Base-by-base conservation (phyloP, 2,113 vertebrate genomes). In the Uropsilus gracilis region DNA sequence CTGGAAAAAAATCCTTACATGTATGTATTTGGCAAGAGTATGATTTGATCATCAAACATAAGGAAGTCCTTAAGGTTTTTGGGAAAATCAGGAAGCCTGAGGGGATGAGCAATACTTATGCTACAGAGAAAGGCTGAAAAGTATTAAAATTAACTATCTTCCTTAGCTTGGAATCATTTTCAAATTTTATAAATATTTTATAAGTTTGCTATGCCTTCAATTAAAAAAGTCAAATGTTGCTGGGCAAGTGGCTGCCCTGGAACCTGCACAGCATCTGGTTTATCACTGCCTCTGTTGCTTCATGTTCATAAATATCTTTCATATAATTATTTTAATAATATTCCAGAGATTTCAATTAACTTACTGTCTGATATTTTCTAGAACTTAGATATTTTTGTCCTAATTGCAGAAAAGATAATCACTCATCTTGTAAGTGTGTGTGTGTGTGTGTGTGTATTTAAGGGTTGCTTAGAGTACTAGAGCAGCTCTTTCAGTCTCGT, bases 351-450 rank as follows among this genome's bases (percentile, higher is more conserved):
- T 76, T 83, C 34, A 71, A 71, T 63, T 59, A 57, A 89, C 57
- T 75, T 81, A 55, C 63, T 61, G 8, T 71, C 44, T 86, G n/a
- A 2, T 68, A 68, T 86, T 92, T 69, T 86, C 55, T 61, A 73
- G 11, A 87, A 72, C 9, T 11, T 96, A 83, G n/a, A 55, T 66
- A 53, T 59, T 78, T 94, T 86, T 89, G 2, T 5, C 12, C 14
- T 82, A 37, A 55, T 57, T 82, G 37, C 81, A 94, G 92, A 76
- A 50, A 82, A 86, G 46, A 53, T 73, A 92, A 86, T 44, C 76
- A 53, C 8, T 90, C 66, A 55, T 61, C 77, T 85, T 7, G 48
- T 18, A n/a, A 53, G 68, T 66, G 63, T 6, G 28, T 50, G 39
- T 48, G 57, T 71, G 10, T 42, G 20, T 71, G 37, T 71, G 18